Base-by-base conservation (phyloP, 2,113 vertebrate species). In the Pomatorhinus ruficollis region DNA sequence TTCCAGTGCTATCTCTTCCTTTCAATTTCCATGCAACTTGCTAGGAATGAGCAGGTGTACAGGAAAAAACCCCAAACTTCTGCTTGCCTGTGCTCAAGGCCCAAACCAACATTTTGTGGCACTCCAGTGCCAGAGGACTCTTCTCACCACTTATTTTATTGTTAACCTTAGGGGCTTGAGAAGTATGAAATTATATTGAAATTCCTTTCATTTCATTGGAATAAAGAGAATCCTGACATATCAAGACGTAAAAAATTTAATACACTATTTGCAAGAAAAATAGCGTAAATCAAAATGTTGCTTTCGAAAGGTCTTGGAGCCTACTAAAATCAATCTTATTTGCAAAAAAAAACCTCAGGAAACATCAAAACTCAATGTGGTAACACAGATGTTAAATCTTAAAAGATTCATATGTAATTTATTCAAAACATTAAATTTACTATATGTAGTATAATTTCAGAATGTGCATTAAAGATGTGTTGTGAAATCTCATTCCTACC, bases 401-500 rank as follows among this genome's bases (percentile, higher is more conserved):
- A 79, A 91, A 90, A 35, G 14, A 52, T 87, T 82, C n/a, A 22
- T 66, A 21, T 83, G 21, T 91, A 70, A 92, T 42, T 37, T 82
- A 75, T 96, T 90, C 94, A 92, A 78, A 92, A 90, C 92, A 87
- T 86, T 87, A 92, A 70, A 84, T 87, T 92, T 76, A 40, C 31
- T 71, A 23, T 47, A 35, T 45, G 45, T 56, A 54, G 84, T 91
- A 64, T 90, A 94, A 91, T 91, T 97, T 88, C 85, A 87, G 56
- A 50, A 60, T 59, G 56, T 74, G 28, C 83, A 70, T 90, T 68
- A 56, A 91, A 95, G 69, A 49, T 60, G 35, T 42, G 37, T 79
- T 87, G 61, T 81, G 86, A 89, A 90, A 54, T 84, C 35, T 89
- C 70, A 83, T 94, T 91, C 70, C 21, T 91, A 93, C 87, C 91